Evolutionary conservation across 2,888 invertebrate species (phyloP).

Genomic region (Dasypogon diadema): DNA sequence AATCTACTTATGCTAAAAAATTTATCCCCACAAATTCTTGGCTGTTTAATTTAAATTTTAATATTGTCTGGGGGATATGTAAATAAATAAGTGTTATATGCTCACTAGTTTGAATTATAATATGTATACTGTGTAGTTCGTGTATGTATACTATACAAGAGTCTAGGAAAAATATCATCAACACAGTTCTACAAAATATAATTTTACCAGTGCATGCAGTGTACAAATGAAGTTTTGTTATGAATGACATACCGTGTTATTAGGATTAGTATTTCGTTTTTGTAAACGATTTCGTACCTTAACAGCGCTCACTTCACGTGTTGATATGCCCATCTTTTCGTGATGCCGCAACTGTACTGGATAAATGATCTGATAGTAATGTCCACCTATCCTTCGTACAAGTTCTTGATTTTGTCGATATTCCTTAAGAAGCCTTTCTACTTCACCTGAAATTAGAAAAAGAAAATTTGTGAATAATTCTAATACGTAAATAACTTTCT

Average conservation of each 20-base stretch:
- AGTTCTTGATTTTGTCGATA: slow-evolving; percentile 93
- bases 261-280: slow-evolving; percentile 67
- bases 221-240: slow-evolving; percentile 51
- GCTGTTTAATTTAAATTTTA: too few relatives aligned
- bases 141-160: too few relatives aligned
- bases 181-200: not conserved
- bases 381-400: slow-evolving; percentile 90
- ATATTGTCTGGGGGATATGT: too few relatives aligned
- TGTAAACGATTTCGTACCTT: slow-evolving; percentile 78
- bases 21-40: too few relatives aligned
- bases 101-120: too few relatives aligned
- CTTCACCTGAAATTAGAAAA: slow-evolving; percentile 77
- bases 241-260: slow-evolving; percentile 70
- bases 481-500: too few relatives aligned
- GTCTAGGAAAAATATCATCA: too few relatives aligned
- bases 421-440: slow-evolving; percentile 89
- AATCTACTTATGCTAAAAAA: too few relatives aligned
- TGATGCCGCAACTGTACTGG: slow-evolving; percentile 94
- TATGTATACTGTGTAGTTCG: too few relatives aligned
- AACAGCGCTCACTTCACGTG: slow-evolving; percentile 88
- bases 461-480: too few relatives aligned
- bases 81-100: too few relatives aligned
- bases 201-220: slow-evolving; percentile 4
- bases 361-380: slow-evolving; percentile 95
- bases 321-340: slow-evolving; percentile 96